phyloP scores from a whole-genome alignment of 2,113 vertebrate genomes.

The Gadus macrocephalus region DNA sequence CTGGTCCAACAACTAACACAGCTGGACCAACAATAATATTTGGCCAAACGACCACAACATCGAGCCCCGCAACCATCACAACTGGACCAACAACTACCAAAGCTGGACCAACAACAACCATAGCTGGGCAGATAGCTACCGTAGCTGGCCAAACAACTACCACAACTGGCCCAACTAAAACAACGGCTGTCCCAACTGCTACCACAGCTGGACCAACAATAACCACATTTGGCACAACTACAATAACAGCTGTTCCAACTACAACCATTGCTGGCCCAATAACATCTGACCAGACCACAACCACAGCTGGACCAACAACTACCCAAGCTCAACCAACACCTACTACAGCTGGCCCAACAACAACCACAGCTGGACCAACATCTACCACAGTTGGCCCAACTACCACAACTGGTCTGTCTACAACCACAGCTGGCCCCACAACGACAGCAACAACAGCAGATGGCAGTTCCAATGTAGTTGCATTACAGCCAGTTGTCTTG shows the following conservation, averaged over 20 bases:
- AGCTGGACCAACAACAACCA: neutral
- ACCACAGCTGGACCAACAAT: neutral
- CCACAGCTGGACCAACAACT: neutral
- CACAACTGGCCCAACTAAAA: neutral
- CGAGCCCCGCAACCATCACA: neutral
- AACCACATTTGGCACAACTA: neutral
- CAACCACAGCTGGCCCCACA: neutral
- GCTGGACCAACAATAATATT: neutral
- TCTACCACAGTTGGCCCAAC: neutral
- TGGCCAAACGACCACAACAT: neutral
- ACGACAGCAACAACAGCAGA: neutral
- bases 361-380: neutral
- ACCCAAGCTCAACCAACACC: neutral
- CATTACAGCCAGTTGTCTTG: too few relatives aligned
- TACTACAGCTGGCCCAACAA: neutral
- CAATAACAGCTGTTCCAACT: neutral
- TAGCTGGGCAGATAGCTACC: neutral
- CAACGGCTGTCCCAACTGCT: neutral
- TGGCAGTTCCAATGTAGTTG: too few relatives aligned
- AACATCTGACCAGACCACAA: neutral
- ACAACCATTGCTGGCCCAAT: neutral
- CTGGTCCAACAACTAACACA: neutral
- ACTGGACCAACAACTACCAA: neutral
- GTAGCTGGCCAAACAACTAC: neutral
- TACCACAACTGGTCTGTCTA: neutral